Evolutionary conservation across 2,113 vertebrate genomes (phyloP).

Genomic region (Aleadryas rufinucha): DNA sequence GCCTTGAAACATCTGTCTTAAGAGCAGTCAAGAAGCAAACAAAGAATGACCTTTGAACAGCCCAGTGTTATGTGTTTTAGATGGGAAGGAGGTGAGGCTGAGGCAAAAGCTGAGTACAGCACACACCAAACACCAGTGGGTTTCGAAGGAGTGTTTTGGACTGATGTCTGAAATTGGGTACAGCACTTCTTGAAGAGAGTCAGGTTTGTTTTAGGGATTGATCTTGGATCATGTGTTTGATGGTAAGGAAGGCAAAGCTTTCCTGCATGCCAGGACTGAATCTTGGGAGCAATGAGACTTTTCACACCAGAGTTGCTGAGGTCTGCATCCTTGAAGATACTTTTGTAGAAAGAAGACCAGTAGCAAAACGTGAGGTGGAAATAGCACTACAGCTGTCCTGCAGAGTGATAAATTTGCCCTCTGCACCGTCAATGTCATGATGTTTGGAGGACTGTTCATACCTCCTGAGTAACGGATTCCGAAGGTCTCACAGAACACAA

Average conservation of each 20-base stretch:
- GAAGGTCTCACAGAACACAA: background rate
- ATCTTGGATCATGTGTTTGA: background rate
- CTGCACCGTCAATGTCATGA: background rate
- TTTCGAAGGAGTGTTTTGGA: background rate
- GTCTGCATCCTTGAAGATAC: background rate
- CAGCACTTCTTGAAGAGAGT: background rate
- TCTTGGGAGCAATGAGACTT: background rate
- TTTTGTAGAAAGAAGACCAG: background rate
- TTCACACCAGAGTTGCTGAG: background rate
- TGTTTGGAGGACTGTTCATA: background rate
- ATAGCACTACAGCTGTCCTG: background rate
- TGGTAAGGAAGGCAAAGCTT: background rate
- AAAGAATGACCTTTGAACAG: background rate
- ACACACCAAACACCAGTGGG: background rate
- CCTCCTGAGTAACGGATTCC: background rate
- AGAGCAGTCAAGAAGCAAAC: background rate
- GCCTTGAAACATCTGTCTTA: slow-evolving; percentile 7
- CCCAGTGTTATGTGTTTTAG: background rate
- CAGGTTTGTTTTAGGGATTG: background rate
- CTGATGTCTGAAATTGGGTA: background rate
- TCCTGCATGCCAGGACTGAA: background rate
- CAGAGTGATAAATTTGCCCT: background rate
- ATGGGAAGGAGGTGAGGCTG: background rate
- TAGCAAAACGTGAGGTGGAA: background rate
- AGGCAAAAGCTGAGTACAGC: background rate